Conservation (phyloP, 1,140 invertebrate species). For the Orchesella cincta region DNA sequence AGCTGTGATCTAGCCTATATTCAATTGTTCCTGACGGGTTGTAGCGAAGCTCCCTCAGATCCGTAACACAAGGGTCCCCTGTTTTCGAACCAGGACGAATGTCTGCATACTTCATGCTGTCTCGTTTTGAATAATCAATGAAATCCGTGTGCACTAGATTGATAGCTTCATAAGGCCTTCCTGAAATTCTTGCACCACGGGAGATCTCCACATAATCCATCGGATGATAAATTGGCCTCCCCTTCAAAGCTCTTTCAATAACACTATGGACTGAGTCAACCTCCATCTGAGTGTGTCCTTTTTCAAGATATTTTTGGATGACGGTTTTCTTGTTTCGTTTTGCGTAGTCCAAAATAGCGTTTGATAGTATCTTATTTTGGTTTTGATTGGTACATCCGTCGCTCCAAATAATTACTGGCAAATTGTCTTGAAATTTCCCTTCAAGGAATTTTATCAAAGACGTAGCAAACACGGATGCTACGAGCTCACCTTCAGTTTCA, state of each 20-base stretch:
- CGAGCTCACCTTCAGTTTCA: conserved; percentile 56
- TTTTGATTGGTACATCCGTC: conserved; percentile 56
- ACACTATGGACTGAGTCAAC: conserved; percentile 52
- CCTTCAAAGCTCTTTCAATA: conserved; percentile 50
- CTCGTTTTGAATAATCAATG: conserved; percentile 30
- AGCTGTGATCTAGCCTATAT: conserved; percentile 45
- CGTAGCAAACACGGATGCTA: conserved; percentile 55
- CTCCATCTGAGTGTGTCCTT: conserved; percentile 57
- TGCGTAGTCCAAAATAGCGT: conserved; percentile 51
- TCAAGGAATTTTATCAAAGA: conserved; percentile 55
- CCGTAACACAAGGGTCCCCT: conserved; percentile 36
- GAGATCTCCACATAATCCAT: conserved; percentile 47
- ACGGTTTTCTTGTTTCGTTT: conserved; percentile 50
- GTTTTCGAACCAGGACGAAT: conserved; percentile 38
- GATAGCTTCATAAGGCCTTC: conserved; percentile 33
- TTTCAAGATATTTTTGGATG: conserved; percentile 55
- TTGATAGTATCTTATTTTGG: conserved; percentile 52
- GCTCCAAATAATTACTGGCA: conserved; percentile 47
- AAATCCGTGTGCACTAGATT: conserved; percentile 43
- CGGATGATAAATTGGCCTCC: conserved; percentile 45
- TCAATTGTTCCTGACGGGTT: conserved; percentile 41
- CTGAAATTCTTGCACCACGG: conserved; percentile 49
- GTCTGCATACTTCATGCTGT: neutral
- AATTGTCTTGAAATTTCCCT: neutral
- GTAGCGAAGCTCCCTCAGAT: conserved; percentile 46